Evolutionary conservation across 2,888 invertebrate genomes (phyloP).

Genomic region (Lepidochitona cinerea): DNA sequence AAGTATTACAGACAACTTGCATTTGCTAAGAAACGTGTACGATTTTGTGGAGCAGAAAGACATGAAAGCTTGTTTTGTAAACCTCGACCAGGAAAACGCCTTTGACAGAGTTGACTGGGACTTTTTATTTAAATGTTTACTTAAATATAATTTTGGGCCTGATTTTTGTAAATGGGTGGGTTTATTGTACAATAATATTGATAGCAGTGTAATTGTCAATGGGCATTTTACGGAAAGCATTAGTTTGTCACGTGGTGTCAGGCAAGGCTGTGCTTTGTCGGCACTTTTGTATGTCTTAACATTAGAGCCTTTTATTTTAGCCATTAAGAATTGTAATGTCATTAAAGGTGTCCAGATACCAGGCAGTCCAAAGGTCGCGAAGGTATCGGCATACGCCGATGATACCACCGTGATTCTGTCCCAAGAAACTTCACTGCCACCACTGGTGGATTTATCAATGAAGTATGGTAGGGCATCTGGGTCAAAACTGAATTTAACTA

Average conservation of each 20-base stretch:
- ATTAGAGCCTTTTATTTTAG: background rate
- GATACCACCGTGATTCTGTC: constrained; percentile 4
- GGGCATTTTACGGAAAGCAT: background rate
- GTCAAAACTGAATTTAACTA: constrained; percentile 28
- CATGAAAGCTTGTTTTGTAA: constrained; percentile 26
- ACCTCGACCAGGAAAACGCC: constrained; percentile 43
- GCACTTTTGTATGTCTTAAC: constrained; percentile 1
- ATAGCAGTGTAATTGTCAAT: background rate
- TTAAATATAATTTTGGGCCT: constrained; percentile 33
- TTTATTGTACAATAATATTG: constrained; percentile 28
- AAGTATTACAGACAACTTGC: constrained; percentile 37
- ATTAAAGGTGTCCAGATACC: constrained; percentile 21
- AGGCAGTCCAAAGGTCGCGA: constrained; percentile 1
- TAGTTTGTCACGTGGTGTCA: background rate
- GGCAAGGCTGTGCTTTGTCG: background rate
- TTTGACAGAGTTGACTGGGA: constrained; percentile 38
- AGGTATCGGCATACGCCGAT: constrained; percentile 20
- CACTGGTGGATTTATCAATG: background rate
- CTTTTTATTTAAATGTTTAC: constrained; percentile 32
- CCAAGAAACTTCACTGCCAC: background rate
- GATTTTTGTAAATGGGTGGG: constrained; percentile 33
- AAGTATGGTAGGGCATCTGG: constrained; percentile 15
- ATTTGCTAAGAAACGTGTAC: constrained; percentile 30
- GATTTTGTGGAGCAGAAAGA: constrained; percentile 37
- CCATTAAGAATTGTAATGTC: background rate